phyloP scores from a whole-genome alignment of 2,797 vertebrate species.

The Anolis apletophallus region DNA sequence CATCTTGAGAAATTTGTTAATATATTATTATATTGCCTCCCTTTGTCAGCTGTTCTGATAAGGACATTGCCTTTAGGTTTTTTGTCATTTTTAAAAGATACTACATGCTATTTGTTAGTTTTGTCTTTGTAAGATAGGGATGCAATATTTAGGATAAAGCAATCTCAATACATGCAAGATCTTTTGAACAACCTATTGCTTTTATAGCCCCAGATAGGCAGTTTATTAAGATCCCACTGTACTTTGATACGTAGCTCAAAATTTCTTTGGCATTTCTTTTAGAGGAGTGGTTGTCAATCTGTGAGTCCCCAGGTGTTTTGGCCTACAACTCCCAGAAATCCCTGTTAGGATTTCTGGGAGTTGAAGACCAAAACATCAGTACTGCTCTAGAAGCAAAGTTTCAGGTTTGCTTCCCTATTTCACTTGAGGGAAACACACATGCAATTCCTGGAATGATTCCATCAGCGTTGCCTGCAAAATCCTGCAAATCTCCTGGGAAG shows the following conservation, averaged over 20 bases:
- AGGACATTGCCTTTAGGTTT: neutral
- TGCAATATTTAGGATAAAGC: neutral
- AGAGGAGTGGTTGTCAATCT: neutral
- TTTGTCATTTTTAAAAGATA: neutral
- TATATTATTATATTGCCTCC: neutral
- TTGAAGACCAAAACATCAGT: no score
- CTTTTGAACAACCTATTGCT: neutral
- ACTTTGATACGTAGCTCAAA: neutral
- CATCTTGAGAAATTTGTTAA: constrained; percentile 20
- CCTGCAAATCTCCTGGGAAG: no score
- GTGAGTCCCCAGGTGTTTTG: no score
- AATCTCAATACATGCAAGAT: neutral
- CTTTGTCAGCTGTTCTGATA: neutral
- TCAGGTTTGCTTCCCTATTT: neutral
- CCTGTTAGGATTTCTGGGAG: no score
- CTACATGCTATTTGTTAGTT: neutral
- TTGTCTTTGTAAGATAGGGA: neutral
- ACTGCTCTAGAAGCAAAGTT: neutral
- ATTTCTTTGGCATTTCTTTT: constrained; percentile 4
- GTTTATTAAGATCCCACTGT: neutral
- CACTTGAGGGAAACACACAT: neutral
- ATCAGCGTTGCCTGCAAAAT: no score
- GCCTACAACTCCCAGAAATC: no score
- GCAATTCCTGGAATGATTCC: no score
- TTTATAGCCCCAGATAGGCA: neutral